Percentiles rank a stretch among this genome's conserved stretches.
phyloP scores from a whole-genome alignment of 2,888 invertebrate genomes.

The Machimus rusticus region DNA sequence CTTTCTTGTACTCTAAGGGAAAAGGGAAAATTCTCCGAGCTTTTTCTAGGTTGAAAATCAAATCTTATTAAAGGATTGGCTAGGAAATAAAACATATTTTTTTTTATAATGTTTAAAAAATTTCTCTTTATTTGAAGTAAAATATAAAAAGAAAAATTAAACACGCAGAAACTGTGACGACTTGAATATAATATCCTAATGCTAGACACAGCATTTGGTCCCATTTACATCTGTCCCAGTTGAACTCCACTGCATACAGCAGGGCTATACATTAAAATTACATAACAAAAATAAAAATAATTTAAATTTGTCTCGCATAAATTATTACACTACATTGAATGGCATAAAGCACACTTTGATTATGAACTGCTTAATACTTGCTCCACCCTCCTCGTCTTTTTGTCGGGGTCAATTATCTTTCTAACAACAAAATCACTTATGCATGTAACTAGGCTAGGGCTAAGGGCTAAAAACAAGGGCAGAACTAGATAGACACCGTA shows the following conservation, averaged over 20 bases:
- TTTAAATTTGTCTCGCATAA: conserved; percentile 26
- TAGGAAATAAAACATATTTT: neutral
- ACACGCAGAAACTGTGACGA: neutral
- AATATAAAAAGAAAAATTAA: conserved; percentile 24
- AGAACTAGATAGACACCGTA: conserved; percentile 27
- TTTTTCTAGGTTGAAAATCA: neutral
- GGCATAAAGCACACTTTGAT: conserved; percentile 35
- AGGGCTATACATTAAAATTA: neutral
- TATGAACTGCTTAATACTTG: conserved; percentile 16
- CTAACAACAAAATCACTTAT: conserved; percentile 12
- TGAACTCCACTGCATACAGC: neutral
- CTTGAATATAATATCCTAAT: neutral
- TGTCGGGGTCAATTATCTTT: neutral
- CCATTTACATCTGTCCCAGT: neutral
- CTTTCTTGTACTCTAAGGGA: neutral
- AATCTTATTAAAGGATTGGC: no score
- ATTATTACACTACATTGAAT: conserved; percentile 30
- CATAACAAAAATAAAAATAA: conserved; percentile 28
- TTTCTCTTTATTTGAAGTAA: conserved; percentile 8
- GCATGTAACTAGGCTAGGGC: neutral
- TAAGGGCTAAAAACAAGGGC: conserved; percentile 10
- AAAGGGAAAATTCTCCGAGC: neutral
- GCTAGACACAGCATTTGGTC: neutral
- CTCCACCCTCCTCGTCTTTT: neutral
- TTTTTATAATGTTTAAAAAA: neutral